phyloP scores from a whole-genome alignment of 2,113 vertebrate species.

The Rhinolophus sinicus region DNA sequence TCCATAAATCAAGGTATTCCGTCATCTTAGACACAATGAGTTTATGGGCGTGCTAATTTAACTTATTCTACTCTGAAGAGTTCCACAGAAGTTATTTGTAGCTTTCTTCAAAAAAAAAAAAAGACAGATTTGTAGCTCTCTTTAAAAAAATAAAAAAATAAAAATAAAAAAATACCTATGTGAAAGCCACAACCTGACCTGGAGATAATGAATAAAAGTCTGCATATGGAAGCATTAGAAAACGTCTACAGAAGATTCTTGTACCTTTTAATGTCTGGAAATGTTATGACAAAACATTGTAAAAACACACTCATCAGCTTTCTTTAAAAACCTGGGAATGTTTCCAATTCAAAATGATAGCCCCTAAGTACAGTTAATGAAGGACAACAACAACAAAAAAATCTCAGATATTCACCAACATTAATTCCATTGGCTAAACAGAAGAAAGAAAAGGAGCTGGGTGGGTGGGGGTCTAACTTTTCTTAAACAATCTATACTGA shows the following conservation, averaged over 20 bases:
- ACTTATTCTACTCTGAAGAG: background rate
- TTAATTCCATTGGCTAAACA: background rate
- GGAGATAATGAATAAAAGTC: background rate
- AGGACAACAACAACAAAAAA: background rate
- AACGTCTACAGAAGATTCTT: background rate
- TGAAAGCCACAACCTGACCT: background rate
- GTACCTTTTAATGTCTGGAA: background rate
- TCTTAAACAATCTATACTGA: background rate
- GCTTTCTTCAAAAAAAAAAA: background rate
- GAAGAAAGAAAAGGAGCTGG: background rate
- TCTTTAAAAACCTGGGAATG: constrained; percentile 13
- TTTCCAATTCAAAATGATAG: background rate
- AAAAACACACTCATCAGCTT: background rate
- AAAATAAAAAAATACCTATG: background rate
- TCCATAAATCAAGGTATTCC: background rate
- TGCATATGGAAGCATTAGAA: background rate
- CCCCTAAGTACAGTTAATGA: background rate
- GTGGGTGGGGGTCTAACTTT: background rate
- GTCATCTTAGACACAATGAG: background rate
- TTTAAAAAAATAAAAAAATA: background rate
- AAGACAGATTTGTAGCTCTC: background rate
- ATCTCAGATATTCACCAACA: background rate
- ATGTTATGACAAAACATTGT: background rate
- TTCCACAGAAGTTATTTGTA: background rate
- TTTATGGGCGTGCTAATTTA: background rate